Evolutionary conservation across 1,140 invertebrate species (phyloP), one percentile per base, ranked within the genome.

Genomic region (Leptopilina clavipes): DNA sequence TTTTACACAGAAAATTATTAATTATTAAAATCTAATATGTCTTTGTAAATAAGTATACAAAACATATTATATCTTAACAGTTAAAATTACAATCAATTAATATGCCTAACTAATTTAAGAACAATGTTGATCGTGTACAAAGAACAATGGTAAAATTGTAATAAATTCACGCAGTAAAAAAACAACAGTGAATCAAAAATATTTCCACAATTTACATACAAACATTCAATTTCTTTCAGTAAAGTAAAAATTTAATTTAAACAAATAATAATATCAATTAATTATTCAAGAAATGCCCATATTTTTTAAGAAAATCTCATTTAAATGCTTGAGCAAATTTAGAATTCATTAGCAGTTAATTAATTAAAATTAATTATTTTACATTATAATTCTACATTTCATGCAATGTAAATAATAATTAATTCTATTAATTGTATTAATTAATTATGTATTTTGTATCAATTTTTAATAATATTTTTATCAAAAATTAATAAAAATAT

Each of bases 251-350:
- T 48, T 52, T 3, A 1, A 45, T 52, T n/a, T 52, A 52, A 6
- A 52, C n/a, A n/a, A n/a, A n/a, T n/a, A n/a, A n/a, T n/a, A n/a
- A n/a, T n/a, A n/a, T n/a, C n/a, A n/a, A n/a, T n/a, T n/a, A 52
- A 52, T 1, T 2, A n/a, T 45, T 45, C 14, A 45, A 45, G 10
- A n/a, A 45, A 45, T 45, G 11, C 44, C 5, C 5, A 11, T 45
- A 52, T 17, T 52, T 52, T 17, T n/a, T 0, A 14, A n/a, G 3
- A 48, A 14, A 31, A 31, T 31, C 25, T 31, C 25, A 31, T n/a
- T n/a, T 52, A 17, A 52, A 52, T 52, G 48, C 48, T 52, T 52
- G 48, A 52, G 48, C 48, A 52, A 7, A 52, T 52, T 31, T 52
- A 52, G 14, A 17, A n/a, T 3, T 17, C 8, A 40, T 9, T 40